Conservation (phyloP, 2,888 invertebrate genomes). For the Diabrotica balteata region DNA sequence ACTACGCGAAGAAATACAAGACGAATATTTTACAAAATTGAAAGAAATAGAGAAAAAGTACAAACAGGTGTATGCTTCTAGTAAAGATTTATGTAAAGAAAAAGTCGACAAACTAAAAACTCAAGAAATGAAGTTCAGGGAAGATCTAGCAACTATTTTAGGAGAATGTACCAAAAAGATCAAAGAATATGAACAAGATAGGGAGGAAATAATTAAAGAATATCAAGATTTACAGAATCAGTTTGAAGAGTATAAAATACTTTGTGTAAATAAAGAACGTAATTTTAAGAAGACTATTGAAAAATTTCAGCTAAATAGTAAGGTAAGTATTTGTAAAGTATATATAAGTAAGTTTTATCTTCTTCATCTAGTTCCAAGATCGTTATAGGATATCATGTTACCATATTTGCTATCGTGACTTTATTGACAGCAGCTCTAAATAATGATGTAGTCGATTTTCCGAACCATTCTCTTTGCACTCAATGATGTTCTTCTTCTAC, state of each 20-base stretch:
- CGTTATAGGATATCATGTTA: no score
- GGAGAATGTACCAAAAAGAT: slow-evolving; percentile 47
- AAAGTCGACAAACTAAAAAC: slow-evolving; percentile 44
- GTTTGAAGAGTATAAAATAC: slow-evolving; percentile 35
- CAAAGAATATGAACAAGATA: slow-evolving; percentile 44
- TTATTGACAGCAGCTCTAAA: no score
- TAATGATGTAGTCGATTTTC: no score
- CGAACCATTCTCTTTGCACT: no score
- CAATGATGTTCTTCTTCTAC: no score
- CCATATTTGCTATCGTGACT: no score
- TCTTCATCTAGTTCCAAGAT: no score
- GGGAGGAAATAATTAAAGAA: slow-evolving; percentile 36
- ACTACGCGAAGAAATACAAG: slow-evolving; percentile 47
- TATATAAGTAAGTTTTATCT: no score
- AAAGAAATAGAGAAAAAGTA: slow-evolving; percentile 49
- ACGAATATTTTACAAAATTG: slow-evolving; percentile 46
- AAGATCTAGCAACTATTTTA: slow-evolving; percentile 45
- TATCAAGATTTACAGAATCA: slow-evolving; percentile 36
- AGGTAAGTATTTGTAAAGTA: slow-evolving; percentile 27
- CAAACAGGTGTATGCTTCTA: slow-evolving; percentile 34
- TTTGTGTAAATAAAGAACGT: slow-evolving; percentile 31
- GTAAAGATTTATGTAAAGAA: slow-evolving; percentile 39
- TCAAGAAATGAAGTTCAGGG: slow-evolving; percentile 46
- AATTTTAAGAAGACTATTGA: slow-evolving; percentile 34
- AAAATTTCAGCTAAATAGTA: slow-evolving; percentile 36